Evolutionary conservation across 2,797 vertebrate species (phyloP), one percentile per base, ranked within the genome.

Genomic region (Notamacropus eugenii): DNA sequence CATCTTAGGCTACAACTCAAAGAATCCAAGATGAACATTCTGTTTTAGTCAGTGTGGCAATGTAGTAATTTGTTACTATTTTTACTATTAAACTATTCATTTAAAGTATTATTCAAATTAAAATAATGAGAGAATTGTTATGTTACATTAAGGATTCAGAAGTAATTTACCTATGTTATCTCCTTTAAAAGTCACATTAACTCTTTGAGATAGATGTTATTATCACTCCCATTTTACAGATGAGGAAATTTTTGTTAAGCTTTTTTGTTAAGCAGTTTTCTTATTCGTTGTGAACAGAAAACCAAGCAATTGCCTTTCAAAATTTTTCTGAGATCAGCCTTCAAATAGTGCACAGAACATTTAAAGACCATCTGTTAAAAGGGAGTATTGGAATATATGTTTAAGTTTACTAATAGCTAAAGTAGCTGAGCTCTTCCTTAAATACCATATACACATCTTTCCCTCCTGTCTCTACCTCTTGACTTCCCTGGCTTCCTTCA

Each of bases 281-380:
- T 97, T 96, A 97, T 97, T 97, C 96, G 97, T 98, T 96, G 96
- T 95, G 96, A 95, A 96, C 96, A 96, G 5, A 95, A 74, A 97
- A 95, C 93, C 96, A 96, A 94, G 96, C 92, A 97, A 96, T 91
- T 96, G 96, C 96, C 96, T 97, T 97, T 97, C 94, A 95, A 94
- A 95, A 90, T 34, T n/a, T 93, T 97, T 95, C 74, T 96, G 54
- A 92, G 95, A 96, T 97, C 96, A 96, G 93, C 97, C 92, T 97
- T 97, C 95, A 98, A 95, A 96, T 94, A 91, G 91, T 91, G 96
- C 93, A 90, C 90, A 74, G 87, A 96, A 91, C 57, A 96, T 97
- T 94, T 92, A 96, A 97, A 96, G 59, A 95, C 40, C 52, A 92
- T 94, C 95, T 93, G 94, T 93, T 91, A 90, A 95, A 95, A 95